Evolutionary conservation across 2,888 invertebrate species (phyloP).

Genomic region (Ornithoptera alexandrae): DNA sequence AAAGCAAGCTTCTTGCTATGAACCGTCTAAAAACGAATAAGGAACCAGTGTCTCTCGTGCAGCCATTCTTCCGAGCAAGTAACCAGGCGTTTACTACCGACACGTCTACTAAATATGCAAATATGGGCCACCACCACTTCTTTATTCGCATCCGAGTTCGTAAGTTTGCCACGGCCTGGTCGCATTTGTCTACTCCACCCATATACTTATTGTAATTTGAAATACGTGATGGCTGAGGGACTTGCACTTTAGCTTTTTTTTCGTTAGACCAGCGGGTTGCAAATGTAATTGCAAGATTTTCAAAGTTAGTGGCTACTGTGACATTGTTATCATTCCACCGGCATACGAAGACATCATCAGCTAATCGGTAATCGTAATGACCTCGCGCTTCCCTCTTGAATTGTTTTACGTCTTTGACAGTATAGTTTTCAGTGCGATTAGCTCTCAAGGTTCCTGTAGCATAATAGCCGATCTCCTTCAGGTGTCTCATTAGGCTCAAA

Average conservation of each 20-base stretch:
- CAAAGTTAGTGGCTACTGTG: constrained; percentile 30
- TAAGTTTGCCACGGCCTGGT: constrained; percentile 28
- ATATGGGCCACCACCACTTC: constrained; percentile 28
- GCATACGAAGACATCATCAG: constrained; percentile 30
- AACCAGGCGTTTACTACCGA: constrained; percentile 29
- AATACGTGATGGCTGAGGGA: constrained; percentile 30
- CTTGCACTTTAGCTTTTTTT: constrained; percentile 23
- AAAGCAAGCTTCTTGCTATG: constrained; percentile 27
- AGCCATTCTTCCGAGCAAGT: constrained; percentile 1
- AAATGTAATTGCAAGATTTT: constrained; percentile 21
- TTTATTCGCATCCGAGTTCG: constrained; percentile 1
- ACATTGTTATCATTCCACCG: constrained; percentile 31
- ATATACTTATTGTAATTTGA: constrained; percentile 31
- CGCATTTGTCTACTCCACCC: constrained; percentile 30
- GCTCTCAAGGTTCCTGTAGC: constrained; percentile 29
- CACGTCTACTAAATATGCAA: constrained; percentile 27
- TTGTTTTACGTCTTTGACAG: constrained; percentile 31
- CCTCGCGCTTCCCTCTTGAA: constrained; percentile 31
- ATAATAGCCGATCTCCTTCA: constrained; percentile 29
- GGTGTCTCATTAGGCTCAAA: constrained; percentile 29
- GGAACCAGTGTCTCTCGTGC: constrained; percentile 22
- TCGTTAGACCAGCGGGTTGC: constrained; percentile 21
- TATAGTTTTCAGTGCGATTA: constrained; percentile 30
- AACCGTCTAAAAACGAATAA: constrained; percentile 29
- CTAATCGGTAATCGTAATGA: constrained; percentile 28